These are phyloP conservation scores for Ctenoplectra terminalis DNA, from an alignment of 1,140 invertebrate genomes.

Conservation along the genomic window DNA sequence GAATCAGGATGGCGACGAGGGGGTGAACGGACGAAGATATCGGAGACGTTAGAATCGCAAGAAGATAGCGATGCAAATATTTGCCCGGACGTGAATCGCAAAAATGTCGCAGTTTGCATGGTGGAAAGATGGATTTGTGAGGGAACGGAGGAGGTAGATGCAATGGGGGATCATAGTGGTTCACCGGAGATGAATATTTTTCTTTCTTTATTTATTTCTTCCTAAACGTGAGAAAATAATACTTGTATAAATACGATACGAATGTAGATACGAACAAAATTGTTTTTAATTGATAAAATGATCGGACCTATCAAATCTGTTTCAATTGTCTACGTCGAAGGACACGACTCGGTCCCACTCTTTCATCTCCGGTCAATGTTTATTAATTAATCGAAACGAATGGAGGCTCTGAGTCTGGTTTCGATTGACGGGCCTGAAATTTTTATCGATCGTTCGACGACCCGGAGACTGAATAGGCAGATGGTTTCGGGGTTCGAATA, in stretches of 20 bases:
- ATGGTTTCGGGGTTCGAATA: neutral
- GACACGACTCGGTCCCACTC: too few relatives aligned
- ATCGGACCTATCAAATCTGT: neutral
- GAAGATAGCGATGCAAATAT: slow-evolving; percentile 52
- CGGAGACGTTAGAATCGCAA: slow-evolving; percentile 18
- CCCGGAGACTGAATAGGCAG: neutral
- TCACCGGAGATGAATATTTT: too few relatives aligned
- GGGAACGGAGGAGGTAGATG: too few relatives aligned
- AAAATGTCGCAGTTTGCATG: neutral
- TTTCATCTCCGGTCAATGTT: neutral
- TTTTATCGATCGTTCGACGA: neutral
- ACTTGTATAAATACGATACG: neutral
- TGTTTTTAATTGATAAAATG: neutral
- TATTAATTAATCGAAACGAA: neutral
- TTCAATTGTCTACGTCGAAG: too few relatives aligned
- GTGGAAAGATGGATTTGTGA: neutral
- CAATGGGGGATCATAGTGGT: neutral
- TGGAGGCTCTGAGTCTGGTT: neutral
- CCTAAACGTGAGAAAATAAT: neutral
- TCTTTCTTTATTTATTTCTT: too few relatives aligned
- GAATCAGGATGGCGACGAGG: neutral
- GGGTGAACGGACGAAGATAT: neutral
- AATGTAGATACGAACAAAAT: too few relatives aligned
- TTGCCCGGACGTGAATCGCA: slow-evolving; percentile 18
- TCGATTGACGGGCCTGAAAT: neutral